Percentiles rank a stretch among this genome's conserved stretches.
phyloP scores from a whole-genome alignment of 2,888 invertebrate species.

The Caenorhabditis afra region DNA sequence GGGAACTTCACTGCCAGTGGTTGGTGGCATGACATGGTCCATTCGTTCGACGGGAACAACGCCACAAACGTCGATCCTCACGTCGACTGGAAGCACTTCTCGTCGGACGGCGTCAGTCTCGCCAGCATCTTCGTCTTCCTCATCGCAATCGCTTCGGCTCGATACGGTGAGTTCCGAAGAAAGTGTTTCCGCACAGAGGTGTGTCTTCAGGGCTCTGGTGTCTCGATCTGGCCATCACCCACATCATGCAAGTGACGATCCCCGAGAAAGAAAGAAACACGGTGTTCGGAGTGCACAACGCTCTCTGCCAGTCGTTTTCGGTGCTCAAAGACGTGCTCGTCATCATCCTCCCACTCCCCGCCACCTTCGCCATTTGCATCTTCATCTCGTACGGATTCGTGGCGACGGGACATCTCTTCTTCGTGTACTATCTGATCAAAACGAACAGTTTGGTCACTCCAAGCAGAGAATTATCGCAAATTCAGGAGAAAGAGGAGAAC shows the following conservation, averaged over 20 bases:
- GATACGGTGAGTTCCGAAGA: conserved; percentile 61
- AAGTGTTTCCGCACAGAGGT: background rate
- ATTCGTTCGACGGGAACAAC: conserved; percentile 62
- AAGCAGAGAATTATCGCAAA: conserved; percentile 31
- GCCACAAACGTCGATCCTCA: conserved; percentile 37
- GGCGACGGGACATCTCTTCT: conserved; percentile 58
- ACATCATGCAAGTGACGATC: conserved; percentile 76
- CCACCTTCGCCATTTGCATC: conserved; percentile 61
- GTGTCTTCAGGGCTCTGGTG: conserved; percentile 61
- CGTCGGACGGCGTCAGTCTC: conserved; percentile 68
- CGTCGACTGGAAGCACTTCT: conserved; percentile 70
- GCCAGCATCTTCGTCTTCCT: conserved; percentile 74
- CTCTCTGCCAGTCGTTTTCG: conserved; percentile 75
- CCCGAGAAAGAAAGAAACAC: conserved; percentile 73
- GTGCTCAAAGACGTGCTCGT: conserved; percentile 66
- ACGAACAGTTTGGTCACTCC: conserved; percentile 39
- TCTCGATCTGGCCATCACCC: conserved; percentile 76
- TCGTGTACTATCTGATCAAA: conserved; percentile 62
- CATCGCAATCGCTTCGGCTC: conserved; percentile 72
- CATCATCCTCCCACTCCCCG: conserved; percentile 49
- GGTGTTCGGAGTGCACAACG: conserved; percentile 77
- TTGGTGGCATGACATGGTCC: conserved; percentile 66
- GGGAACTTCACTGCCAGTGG: conserved; percentile 44
- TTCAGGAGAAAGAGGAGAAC: conserved; percentile 28
- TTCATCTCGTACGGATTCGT: conserved; percentile 63